Evolutionary conservation across 2,113 vertebrate species (phyloP).

Genomic region (Lagopus muta): DNA sequence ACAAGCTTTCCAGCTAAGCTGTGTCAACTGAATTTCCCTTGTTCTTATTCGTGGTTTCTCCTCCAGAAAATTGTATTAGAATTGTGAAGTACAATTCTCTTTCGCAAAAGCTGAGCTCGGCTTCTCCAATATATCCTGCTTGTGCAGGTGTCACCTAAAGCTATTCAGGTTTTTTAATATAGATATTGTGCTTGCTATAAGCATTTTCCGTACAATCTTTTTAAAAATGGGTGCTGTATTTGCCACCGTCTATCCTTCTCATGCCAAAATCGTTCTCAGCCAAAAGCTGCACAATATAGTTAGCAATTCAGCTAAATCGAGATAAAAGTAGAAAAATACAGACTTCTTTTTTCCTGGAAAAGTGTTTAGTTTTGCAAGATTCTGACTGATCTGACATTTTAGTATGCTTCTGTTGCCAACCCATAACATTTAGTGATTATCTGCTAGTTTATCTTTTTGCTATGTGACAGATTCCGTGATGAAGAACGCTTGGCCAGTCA

Average conservation of each 20-base stretch:
- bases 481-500: background rate
- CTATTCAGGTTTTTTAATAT: background rate
- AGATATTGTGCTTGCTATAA: background rate
- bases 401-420: conserved; percentile 11
- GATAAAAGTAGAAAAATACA: background rate
- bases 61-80: background rate
- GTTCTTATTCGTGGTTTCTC: background rate
- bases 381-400: conserved; percentile 37
- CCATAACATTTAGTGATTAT: conserved; percentile 33
- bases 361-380: conserved; percentile 13
- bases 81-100: background rate
- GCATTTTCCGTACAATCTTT: conserved; percentile 15
- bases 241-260: conserved; percentile 15
- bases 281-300: background rate
- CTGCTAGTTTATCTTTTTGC: conserved; percentile 19
- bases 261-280: conserved; percentile 38
- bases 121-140: background rate
- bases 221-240: background rate
- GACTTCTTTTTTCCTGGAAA: background rate
- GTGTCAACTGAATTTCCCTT: background rate
- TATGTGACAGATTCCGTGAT: conserved; percentile 9
- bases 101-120: background rate
- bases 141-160: background rate
- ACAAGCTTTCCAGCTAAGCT: conserved; percentile 10
- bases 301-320: conserved; percentile 16